Evolutionary conservation across 1,140 invertebrate species (phyloP), one percentile per base, ranked within the genome.

Genomic region (Tetragonula clypearis): DNA sequence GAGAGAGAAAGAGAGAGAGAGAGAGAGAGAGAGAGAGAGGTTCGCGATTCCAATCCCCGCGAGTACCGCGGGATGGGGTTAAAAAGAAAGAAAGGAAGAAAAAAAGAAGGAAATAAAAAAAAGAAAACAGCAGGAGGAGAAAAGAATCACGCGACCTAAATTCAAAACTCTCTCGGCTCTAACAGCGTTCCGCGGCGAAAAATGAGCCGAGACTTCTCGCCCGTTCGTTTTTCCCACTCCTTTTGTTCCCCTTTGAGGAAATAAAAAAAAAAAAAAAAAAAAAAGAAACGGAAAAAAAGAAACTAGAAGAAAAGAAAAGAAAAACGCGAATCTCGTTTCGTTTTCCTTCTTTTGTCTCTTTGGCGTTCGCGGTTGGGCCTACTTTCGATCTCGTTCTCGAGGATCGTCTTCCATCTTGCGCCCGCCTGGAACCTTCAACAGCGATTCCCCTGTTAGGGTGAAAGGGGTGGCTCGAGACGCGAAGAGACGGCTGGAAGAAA

Each of bases 301-400:
- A n/a, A n/a, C n/a, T n/a, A n/a, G n/a, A 41, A 53, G 1, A 14
- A 35, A 21, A 72, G 17, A 53, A n/a, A 23, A 11, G 53, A 23
- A 72, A 53, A 17, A 30, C 11, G 41, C 30, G 79, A 86, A 89
- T 86, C 86, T 86, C 79, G 62, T 82, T 79, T 81, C 88, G 66
- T 41, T 35, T 11, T 60, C 73, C 75, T 85, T 53, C 79, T 89
- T 30, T 83, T 81, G 69, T 82, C 0, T 15, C 41, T 1, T n/a
- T 4, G 11, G 21, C 41, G 5, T 23, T 23, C 15, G 65, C 65
- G 17, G 6, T 17, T 81, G 71, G 49, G 88, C 82, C 83, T 87
- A 86, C 88, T 90, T 90, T 90, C 88, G 89, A 90, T 90, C 89
- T 90, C 83, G 69, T 90, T 87, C 82, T 83, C 82, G 79, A 90